Evolutionary conservation across 2,797 vertebrate genomes (phyloP).

Genomic region (Syndactyla subalaris): DNA sequence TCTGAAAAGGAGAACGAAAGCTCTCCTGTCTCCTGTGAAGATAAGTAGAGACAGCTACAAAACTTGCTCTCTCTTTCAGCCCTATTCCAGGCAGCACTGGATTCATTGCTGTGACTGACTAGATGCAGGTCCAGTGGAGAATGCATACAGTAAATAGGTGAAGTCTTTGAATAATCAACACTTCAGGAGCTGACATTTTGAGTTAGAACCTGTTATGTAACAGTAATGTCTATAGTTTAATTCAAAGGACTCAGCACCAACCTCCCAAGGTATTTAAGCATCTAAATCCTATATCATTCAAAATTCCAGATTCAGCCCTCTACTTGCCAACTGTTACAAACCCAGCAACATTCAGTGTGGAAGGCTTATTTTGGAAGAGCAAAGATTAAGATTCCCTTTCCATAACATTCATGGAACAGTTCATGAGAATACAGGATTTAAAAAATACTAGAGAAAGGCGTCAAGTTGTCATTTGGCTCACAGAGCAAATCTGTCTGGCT

Average conservation of each 20-base stretch:
- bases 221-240: neutral
- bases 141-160: neutral
- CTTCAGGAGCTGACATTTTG: neutral
- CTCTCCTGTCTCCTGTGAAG: neutral
- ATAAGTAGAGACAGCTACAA: neutral
- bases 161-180: neutral
- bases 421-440: neutral
- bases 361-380: neutral
- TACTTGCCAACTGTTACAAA: neutral
- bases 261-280: neutral
- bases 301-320: neutral
- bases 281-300: neutral
- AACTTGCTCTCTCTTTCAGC: neutral
- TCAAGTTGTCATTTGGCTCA: neutral
- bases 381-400: neutral
- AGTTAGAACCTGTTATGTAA: neutral
- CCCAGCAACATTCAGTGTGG: neutral
- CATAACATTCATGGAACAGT: neutral
- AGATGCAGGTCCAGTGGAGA: neutral
- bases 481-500: neutral
- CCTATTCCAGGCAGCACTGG: neutral
- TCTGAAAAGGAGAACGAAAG: neutral
- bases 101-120: neutral
- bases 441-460: neutral
- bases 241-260: neutral